Conservation (phyloP, 2,888 invertebrate species). For the Xanthorhoe designata region DNA sequence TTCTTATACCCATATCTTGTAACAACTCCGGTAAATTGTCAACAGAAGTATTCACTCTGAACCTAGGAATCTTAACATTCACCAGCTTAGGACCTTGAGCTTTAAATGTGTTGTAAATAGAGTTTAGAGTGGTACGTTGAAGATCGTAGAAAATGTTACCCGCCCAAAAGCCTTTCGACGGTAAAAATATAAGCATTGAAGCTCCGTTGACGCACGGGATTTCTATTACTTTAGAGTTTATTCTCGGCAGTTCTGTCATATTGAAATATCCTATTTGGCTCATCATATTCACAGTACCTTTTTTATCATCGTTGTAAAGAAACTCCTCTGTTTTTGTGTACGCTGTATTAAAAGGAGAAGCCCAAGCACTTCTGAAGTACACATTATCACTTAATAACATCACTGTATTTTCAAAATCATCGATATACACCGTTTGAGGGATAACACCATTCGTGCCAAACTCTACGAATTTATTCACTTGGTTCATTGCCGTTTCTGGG, state of each 20-base stretch:
- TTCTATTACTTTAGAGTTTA: slow-evolving; percentile 63
- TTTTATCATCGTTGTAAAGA: not conserved
- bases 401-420: slow-evolving; percentile 60
- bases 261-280: slow-evolving; percentile 60
- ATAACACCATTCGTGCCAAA: slow-evolving; percentile 52
- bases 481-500: slow-evolving; percentile 47
- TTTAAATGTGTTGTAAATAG: slow-evolving; percentile 60
- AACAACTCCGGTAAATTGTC: slow-evolving; percentile 66
- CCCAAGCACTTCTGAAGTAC: slow-evolving; percentile 64
- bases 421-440: slow-evolving; percentile 49
- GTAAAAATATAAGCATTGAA: slow-evolving; percentile 66
- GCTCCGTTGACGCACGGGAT: slow-evolving; percentile 56
- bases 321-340: slow-evolving; percentile 55
- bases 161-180: slow-evolving; percentile 48
- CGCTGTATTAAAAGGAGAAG: slow-evolving; percentile 57
- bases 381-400: slow-evolving; percentile 63
- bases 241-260: slow-evolving; percentile 51
- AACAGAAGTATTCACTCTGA: slow-evolving; percentile 57
- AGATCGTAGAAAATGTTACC: slow-evolving; percentile 61
- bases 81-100: slow-evolving; percentile 48
- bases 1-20: slow-evolving; percentile 67
- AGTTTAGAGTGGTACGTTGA: slow-evolving; percentile 54
- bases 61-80: slow-evolving; percentile 64
- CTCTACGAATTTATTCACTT: slow-evolving; percentile 55
- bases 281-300: slow-evolving; percentile 69